These are phyloP conservation scores for Eueides isabella DNA, from an alignment of 1,140 invertebrate species.

Conservation along the genomic window DNA sequence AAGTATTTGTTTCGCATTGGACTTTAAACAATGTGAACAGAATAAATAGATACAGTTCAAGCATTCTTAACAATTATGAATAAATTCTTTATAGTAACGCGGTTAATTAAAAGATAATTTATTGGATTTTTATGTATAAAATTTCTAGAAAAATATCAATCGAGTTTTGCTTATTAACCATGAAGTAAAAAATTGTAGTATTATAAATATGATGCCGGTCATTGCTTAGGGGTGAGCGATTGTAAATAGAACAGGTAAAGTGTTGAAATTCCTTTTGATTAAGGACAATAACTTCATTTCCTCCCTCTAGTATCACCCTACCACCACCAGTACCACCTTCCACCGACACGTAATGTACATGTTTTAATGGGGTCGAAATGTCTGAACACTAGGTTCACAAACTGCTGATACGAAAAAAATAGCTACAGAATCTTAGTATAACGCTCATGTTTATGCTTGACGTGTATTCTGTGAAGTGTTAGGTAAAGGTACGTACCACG, in stretches of 20 bases:
- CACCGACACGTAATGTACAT: too few relatives aligned
- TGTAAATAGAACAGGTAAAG: too few relatives aligned
- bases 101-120: not conserved
- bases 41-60: not conserved
- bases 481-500: slow-evolving; percentile 15
- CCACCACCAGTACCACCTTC: too few relatives aligned
- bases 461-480: slow-evolving; percentile 50
- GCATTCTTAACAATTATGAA: not conserved
- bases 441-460: slow-evolving; percentile 30
- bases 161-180: slow-evolving; percentile 18
- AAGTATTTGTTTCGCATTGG: not conserved
- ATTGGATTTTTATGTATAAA: slow-evolving; percentile 2
- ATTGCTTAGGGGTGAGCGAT: too few relatives aligned
- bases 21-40: not conserved
- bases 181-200: slow-evolving; percentile 15
- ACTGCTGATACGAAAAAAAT: too few relatives aligned
- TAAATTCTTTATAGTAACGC: not conserved
- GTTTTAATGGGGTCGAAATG: not conserved
- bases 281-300: too few relatives aligned
- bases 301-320: too few relatives aligned
- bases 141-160: slow-evolving; percentile 30
- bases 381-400: too few relatives aligned
- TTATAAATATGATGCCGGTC: too few relatives aligned
- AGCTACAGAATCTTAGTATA: slow-evolving; percentile 34
- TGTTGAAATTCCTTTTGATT: too few relatives aligned